phyloP scores from a whole-genome alignment of 2,797 vertebrate genomes.

The Pipistrellus pipistrellus region DNA sequence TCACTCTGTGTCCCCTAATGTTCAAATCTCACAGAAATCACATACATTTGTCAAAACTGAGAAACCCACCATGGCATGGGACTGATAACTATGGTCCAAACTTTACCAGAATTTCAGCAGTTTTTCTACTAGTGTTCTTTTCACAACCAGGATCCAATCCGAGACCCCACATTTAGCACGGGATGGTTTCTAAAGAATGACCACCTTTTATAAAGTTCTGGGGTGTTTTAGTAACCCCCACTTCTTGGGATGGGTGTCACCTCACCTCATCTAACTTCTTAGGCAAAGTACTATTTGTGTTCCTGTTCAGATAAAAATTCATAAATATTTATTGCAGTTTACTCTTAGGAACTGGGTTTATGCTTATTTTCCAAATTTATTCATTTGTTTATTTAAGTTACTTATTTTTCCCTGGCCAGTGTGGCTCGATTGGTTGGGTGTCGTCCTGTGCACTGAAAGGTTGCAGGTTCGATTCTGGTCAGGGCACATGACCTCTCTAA shows the following conservation, averaged over 20 bases:
- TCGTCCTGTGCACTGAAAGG: background rate
- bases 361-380: conserved; percentile 50
- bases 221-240: background rate
- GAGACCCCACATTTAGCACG: background rate
- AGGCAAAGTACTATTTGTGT: background rate
- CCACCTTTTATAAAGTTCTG: background rate
- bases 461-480: background rate
- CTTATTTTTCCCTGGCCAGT: background rate
- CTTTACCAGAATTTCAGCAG: background rate
- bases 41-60: background rate
- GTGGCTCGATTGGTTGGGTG: background rate
- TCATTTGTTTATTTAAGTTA: conserved; percentile 71
- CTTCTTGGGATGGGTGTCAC: background rate
- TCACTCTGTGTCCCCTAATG: background rate
- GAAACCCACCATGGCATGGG: background rate
- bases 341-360: background rate
- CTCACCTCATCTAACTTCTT: background rate
- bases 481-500: background rate
- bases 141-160: background rate
- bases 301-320: conserved; percentile 27
- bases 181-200: background rate
- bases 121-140: background rate
- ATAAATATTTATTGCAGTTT: conserved; percentile 49
- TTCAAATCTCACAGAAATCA: background rate
- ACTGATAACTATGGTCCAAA: background rate